These are phyloP conservation scores for Anabas testudineus DNA, from an alignment of 2,797 vertebrate genomes.

Conservation along the genomic window DNA sequence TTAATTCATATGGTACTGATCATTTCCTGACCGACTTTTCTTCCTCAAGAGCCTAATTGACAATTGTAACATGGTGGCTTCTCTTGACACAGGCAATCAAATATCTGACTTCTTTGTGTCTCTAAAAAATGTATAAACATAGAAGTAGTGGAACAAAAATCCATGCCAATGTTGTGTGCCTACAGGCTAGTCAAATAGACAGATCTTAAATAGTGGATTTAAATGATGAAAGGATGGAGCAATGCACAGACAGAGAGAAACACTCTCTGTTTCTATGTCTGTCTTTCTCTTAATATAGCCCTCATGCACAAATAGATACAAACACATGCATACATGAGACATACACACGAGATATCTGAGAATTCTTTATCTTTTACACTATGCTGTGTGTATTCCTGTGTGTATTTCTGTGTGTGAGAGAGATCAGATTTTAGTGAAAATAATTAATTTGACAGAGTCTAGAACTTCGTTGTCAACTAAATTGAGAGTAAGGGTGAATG, in stretches of 20 bases:
- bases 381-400: background rate
- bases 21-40: background rate
- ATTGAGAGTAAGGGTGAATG: conserved; percentile 55
- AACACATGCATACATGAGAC: background rate
- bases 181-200: conserved; percentile 13
- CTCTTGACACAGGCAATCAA: background rate
- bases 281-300: conserved; percentile 7
- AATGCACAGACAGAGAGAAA: background rate
- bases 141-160: background rate
- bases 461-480: conserved; percentile 58
- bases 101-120: too few species aligned
- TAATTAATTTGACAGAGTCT: conserved; percentile 66
- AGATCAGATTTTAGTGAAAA: background rate
- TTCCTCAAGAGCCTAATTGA: background rate
- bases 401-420: background rate
- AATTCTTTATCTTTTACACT: background rate
- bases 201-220: conserved; percentile 13
- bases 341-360: background rate
- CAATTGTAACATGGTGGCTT: background rate
- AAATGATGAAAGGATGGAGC: conserved; percentile 27
- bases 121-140: background rate
- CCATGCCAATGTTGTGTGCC: background rate
- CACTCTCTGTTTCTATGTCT: background rate
- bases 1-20: background rate
- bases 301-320: background rate